Conservation (phyloP, 2,888 invertebrate species). For the Melipona bicolor region DNA sequence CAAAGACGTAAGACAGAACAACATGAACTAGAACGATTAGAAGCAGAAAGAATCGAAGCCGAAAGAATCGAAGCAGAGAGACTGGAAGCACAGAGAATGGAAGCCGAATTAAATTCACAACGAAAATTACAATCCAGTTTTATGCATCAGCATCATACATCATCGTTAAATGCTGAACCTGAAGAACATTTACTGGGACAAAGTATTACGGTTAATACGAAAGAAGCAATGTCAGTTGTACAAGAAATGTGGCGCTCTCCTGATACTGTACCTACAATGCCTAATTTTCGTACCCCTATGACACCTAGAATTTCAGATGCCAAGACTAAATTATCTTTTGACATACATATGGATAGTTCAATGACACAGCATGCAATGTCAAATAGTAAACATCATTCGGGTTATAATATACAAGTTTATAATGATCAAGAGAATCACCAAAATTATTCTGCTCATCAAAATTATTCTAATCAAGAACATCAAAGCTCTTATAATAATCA, state of each 20-base stretch:
- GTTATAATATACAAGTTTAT: slow-evolving; percentile 76
- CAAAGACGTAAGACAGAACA: slow-evolving; percentile 73
- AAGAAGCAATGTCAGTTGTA: slow-evolving; percentile 89
- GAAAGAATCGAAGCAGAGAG: slow-evolving; percentile 65
- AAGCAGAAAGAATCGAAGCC: slow-evolving; percentile 67
- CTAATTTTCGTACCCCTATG: slow-evolving; percentile 70
- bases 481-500: slow-evolving; percentile 76
- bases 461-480: slow-evolving; percentile 75
- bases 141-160: slow-evolving; percentile 76
- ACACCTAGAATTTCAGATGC: slow-evolving; percentile 72
- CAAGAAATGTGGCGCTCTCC: slow-evolving; percentile 86
- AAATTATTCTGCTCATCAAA: slow-evolving; percentile 73
- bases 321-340: slow-evolving; percentile 78
- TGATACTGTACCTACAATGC: slow-evolving; percentile 31
- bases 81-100: slow-evolving; percentile 66
- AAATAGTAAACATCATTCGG: slow-evolving; percentile 74
- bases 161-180: slow-evolving; percentile 60
- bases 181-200: slow-evolving; percentile 85
- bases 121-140: slow-evolving; percentile 78
- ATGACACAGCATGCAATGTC: slow-evolving; percentile 82
- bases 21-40: slow-evolving; percentile 70
- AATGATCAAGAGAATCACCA: slow-evolving; percentile 82
- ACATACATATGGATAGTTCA: slow-evolving; percentile 83
- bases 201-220: slow-evolving; percentile 89
- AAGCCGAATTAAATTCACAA: slow-evolving; percentile 78